phyloP scores from a whole-genome alignment of 2,797 vertebrate genomes.

The Distichodus sexfasciatus region DNA sequence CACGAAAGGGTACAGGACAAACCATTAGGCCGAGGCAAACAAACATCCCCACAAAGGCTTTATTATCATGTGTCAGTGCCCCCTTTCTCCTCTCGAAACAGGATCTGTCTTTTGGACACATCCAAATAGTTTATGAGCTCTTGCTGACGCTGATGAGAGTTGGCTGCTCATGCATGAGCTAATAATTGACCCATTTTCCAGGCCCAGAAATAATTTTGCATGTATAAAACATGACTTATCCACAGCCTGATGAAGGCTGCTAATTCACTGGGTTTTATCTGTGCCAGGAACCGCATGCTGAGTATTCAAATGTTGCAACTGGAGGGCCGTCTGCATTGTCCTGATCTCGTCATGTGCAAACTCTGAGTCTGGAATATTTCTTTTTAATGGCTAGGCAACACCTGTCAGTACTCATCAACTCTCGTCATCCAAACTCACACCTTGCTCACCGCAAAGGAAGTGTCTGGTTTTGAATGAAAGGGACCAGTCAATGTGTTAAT shows the following conservation, averaged over 20 bases:
- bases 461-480: slow-evolving; percentile 12
- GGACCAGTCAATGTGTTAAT: slow-evolving; percentile 3
- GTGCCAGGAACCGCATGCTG: slow-evolving; percentile 50
- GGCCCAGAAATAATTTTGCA: slow-evolving; percentile 48
- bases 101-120: slow-evolving; percentile 44
- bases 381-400: slow-evolving; percentile 23
- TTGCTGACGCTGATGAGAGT: slow-evolving; percentile 43
- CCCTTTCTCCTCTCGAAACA: slow-evolving; percentile 33
- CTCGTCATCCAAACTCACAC: slow-evolving; percentile 17
- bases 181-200: slow-evolving; percentile 66
- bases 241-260: slow-evolving; percentile 31
- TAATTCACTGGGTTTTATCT: slow-evolving; percentile 44
- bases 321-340: slow-evolving; percentile 28
- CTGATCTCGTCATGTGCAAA: slow-evolving; percentile 41
- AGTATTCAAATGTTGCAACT: slow-evolving; percentile 42
- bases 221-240: slow-evolving; percentile 53
- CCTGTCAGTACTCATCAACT: slow-evolving; percentile 13
- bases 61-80: slow-evolving; percentile 47
- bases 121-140: slow-evolving; percentile 37
- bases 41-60: slow-evolving; percentile 50
- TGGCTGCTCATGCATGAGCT: slow-evolving; percentile 51
- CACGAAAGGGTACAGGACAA: slow-evolving; percentile 58
- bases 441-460: neutral
- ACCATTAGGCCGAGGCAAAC: slow-evolving; percentile 59
- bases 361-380: slow-evolving; percentile 20